These are phyloP conservation scores for Deilephila porcellus DNA, from an alignment of 2,888 invertebrate genomes.

Conservation along the genomic window DNA sequence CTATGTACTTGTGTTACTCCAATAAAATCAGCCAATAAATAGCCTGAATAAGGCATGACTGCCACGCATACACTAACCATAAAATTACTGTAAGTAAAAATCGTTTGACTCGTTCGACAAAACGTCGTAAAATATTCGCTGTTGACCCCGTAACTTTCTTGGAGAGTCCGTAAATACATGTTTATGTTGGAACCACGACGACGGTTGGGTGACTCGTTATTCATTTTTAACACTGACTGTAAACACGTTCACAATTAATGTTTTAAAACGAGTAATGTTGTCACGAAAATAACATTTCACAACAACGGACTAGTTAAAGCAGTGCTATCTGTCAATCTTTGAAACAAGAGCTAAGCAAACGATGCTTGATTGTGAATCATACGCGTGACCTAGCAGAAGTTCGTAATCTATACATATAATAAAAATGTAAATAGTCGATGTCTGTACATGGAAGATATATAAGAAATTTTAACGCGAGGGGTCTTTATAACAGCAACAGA, in stretches of 20 bases:
- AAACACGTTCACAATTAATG: slow-evolving; percentile 38
- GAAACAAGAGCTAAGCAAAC: slow-evolving; percentile 32
- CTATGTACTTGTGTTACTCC: too few species aligned
- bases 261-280: slow-evolving; percentile 39
- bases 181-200: slow-evolving; percentile 34
- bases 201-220: slow-evolving; percentile 48
- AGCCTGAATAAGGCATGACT: neutral
- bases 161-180: slow-evolving; percentile 49
- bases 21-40: neutral
- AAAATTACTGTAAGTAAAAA: slow-evolving; percentile 33
- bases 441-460: too few species aligned
- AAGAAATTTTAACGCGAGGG: too few species aligned
- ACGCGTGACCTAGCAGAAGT: neutral
- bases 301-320: slow-evolving; percentile 45
- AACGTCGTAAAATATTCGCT: slow-evolving; percentile 58
- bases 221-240: slow-evolving; percentile 47
- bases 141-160: slow-evolving; percentile 58
- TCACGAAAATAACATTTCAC: slow-evolving; percentile 51
- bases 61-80: neutral
- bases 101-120: slow-evolving; percentile 39
- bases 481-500: too few species aligned
- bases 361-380: slow-evolving; percentile 12
- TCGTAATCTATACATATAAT: too few species aligned
- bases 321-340: slow-evolving; percentile 45
- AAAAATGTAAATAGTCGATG: too few species aligned